Conservation (phyloP, 2,888 invertebrate species). For the Herminia tarsipennalis region DNA sequence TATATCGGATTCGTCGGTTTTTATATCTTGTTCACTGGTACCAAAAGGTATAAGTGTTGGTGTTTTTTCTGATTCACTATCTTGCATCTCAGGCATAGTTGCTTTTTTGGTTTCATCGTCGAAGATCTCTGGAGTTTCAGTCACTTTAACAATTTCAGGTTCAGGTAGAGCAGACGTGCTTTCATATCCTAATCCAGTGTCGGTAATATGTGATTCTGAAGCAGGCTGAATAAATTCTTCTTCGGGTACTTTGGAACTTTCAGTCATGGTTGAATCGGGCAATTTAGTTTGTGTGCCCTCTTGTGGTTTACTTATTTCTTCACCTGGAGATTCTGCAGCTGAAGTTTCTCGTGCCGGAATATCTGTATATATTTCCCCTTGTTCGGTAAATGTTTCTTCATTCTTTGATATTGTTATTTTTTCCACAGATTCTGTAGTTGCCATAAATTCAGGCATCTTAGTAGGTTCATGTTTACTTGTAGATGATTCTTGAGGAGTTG, state of each 20-base stretch:
- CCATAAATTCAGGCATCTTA: constrained; percentile 14
- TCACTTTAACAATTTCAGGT: constrained; percentile 5
- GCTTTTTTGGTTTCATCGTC: constrained; percentile 12
- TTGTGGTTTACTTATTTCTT: constrained; percentile 17
- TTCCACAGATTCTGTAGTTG: constrained; percentile 17
- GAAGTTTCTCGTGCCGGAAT: constrained; percentile 23
- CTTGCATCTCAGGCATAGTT: constrained; percentile 1
- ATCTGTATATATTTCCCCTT: constrained; percentile 29
- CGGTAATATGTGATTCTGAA: constrained; percentile 24
- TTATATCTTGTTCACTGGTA: constrained; percentile 7
- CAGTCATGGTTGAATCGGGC: constrained; percentile 16
- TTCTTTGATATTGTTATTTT: constrained; percentile 17
- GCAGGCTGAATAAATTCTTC: constrained; percentile 16
- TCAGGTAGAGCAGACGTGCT: constrained; percentile 12
- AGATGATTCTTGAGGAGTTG: not conserved
- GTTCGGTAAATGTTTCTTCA: constrained; percentile 21
- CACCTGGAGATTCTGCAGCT: constrained; percentile 19
- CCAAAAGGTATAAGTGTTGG: constrained; percentile 9
- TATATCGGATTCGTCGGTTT: constrained; percentile 12
- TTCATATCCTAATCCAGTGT: constrained; percentile 10
- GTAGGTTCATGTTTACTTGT: constrained; percentile 3
- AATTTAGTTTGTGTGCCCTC: constrained; percentile 13
- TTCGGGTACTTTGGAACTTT: constrained; percentile 18
- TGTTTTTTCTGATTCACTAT: constrained; percentile 7
- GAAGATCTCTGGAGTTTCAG: constrained; percentile 4